phyloP scores from a whole-genome alignment of 2,888 invertebrate genomes.

The Lutraria lutraria region DNA sequence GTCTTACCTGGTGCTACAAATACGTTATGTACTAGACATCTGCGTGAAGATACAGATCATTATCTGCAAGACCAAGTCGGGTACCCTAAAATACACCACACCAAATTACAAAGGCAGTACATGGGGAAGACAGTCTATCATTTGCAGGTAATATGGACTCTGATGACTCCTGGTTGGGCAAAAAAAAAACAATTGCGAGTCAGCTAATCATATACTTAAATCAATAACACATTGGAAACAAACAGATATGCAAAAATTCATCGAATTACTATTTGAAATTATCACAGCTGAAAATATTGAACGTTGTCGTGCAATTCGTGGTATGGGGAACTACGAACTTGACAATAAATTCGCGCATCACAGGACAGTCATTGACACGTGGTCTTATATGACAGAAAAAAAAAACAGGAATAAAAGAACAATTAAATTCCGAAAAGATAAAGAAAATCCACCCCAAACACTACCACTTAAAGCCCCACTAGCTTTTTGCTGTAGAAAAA shows the following conservation, averaged over 20 bases:
- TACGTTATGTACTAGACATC: constrained; percentile 55
- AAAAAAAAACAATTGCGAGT: constrained; percentile 42
- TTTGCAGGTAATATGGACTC: too few species aligned
- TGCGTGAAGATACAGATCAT: constrained; percentile 48
- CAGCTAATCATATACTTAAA: constrained; percentile 45
- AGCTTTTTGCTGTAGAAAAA: too few species aligned
- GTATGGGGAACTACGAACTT: neutral
- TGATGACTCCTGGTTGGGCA: constrained; percentile 25
- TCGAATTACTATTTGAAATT: neutral
- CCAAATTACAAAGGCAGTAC: neutral
- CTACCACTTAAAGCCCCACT: too few species aligned
- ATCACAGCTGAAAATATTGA: neutral
- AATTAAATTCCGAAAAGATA: neutral
- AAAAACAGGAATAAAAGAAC: neutral
- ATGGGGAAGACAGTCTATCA: constrained; percentile 15
- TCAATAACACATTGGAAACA: constrained; percentile 22
- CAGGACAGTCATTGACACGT: neutral
- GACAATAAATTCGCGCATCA: neutral
- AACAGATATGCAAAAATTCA: neutral
- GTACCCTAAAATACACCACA: neutral
- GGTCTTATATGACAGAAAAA: neutral
- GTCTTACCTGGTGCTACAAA: constrained; percentile 36
- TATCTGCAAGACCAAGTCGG: constrained; percentile 41
- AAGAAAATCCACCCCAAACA: neutral
- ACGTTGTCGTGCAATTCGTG: neutral